Base-by-base conservation (phyloP, 2,888 invertebrate genomes). In the Drosophila acutilabella region DNA sequence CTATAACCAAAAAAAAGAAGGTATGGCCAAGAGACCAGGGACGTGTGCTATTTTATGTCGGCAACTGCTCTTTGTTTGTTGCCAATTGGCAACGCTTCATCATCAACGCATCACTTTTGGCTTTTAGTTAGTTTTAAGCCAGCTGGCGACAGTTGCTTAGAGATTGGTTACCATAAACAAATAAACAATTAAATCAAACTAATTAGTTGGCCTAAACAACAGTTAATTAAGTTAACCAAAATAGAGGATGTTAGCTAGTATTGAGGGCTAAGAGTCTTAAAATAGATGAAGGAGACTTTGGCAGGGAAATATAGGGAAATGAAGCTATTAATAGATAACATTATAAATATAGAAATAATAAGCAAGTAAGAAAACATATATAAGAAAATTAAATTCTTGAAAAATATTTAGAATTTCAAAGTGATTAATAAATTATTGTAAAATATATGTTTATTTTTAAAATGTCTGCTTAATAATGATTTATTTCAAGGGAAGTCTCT, bases 81-180 rank as follows among this genome's bases (percentile, higher is more conserved):
- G 40, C 53, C 48, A 60, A 53, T 48, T 44, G 53, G 33, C 40
- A 50, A 58, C 18, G 61, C 44, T 40, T 11, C 77, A 65, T 54
- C 71, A 51, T 53, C 26, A 16, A 8, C 50, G 33, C 50, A 45
- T 50, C 38, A 56, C 6, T 26, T 58, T 51, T 20, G 20, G 10
- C 13, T 16, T 26, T 14, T 40, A 13, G n/a, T 14, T 26, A 18
- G 33, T 23, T 42, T 23, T 23, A 23, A 48, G 11, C n/a, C 74
- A 68, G 44, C 68, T 74, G 79, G 18, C 47, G 45, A 67, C 16
- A 45, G 56, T 56, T 56, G 26, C 41, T 41, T 41, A 30, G 40
- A 18, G 18, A 48, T 58, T 40, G 16, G 10, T 58, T 48, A 16
- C 38, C 47, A 38, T 18, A 23, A 40, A 20, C 10, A 16, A 42